These are phyloP conservation scores for Xestoiulus laeticollis DNA, from an alignment of 2,888 invertebrate species.

Conservation along the genomic window DNA sequence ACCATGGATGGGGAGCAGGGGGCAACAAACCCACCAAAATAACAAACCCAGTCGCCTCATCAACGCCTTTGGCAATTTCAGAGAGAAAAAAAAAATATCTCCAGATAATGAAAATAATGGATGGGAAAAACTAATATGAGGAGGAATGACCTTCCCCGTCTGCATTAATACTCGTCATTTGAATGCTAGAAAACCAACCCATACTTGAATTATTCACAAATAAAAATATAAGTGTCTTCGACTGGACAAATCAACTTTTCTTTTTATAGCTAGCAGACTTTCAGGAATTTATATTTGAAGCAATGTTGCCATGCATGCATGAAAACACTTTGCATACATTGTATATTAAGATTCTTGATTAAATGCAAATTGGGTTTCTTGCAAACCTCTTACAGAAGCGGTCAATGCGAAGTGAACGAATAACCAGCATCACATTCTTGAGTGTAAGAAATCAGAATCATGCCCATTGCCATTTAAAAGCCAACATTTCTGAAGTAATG, in stretches of 20 bases:
- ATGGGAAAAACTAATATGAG: slow-evolving; percentile 18
- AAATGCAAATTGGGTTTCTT: no score
- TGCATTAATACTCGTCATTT: slow-evolving; percentile 6
- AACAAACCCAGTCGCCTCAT: slow-evolving; percentile 35
- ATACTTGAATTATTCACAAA: neutral
- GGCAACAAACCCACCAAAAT: slow-evolving; percentile 41
- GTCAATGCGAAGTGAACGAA: no score
- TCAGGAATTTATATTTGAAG: neutral
- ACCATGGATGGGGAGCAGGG: slow-evolving; percentile 11
- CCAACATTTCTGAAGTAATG: no score
- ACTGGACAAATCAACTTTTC: neutral
- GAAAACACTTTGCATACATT: neutral
- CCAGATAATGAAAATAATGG: slow-evolving; percentile 16
- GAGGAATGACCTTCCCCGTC: slow-evolving; percentile 27
- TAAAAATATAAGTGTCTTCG: neutral
- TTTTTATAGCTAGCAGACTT: neutral
- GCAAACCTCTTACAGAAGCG: no score
- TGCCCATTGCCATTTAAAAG: no score
- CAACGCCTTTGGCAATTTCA: slow-evolving; percentile 23
- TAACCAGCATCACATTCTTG: no score
- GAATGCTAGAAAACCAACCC: neutral
- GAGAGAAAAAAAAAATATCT: neutral
- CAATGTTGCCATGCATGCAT: neutral
- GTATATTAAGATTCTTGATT: no score
- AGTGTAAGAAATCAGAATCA: no score